Evolutionary conservation across 2,888 invertebrate species (phyloP), one percentile per base, ranked within the genome.

Genomic region (Cephus pulcher): DNA sequence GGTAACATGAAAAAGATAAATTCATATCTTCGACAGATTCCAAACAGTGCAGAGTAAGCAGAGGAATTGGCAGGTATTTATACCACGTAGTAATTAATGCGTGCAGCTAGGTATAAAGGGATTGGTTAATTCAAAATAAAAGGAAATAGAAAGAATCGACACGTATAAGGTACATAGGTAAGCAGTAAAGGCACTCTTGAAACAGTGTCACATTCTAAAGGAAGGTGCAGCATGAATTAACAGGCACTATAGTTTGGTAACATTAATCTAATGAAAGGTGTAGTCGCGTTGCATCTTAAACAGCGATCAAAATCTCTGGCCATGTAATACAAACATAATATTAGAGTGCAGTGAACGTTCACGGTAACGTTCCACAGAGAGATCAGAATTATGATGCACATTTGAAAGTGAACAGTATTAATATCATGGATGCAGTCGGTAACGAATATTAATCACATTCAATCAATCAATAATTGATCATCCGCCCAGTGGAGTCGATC

Each of bases 1-100:
- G 76, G 85, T 82, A 76, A 85, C 78, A 81, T 81, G 76, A 73
- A 81, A 83, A 82, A 78, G 34, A 82, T 76, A 80, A 80, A 79
- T 80, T 71, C 30, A 23, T 40, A 68, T 37, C 40, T 23, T 56
- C 23, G 40, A 56, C 23, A 23, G 40, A 56, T 23, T 23, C 23
- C 9, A 6, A 40, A 15, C 6, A 4, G 40, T 6, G 40, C 6
- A 15, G 40, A 56, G 40, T 23, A 56, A 56, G 23, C 6, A 9
- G 40, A 56, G 40, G 2, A 56, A 56, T 56, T 56, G 1, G 23
- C 23, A 40, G 15, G 15, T 15, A 23, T 23, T 9, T 6, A 56
- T 0, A 56, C 23, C 23, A 56, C 15, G 23, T 15, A 23, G 6
- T 56, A 56, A 56, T 23, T 23, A 56, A 56, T 56, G 40, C 23